Evolutionary conservation across 1,140 invertebrate species (phyloP), one percentile per base, ranked within the genome.

Genomic region (Trachymyrmex septentrionalis): DNA sequence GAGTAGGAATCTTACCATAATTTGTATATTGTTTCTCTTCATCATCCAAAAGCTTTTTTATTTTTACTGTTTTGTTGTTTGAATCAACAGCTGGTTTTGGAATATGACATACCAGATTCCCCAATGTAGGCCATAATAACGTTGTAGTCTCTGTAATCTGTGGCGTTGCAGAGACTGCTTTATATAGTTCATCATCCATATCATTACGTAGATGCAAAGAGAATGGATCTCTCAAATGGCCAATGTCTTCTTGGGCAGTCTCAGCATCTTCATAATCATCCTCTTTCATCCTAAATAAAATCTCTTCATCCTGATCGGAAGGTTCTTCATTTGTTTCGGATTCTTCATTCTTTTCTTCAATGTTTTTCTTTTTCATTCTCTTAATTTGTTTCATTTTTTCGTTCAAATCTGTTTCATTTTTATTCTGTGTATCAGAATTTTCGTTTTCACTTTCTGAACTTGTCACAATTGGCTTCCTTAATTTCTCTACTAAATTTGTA

Each of bases 181-280:
- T 93, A 64, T 97, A 94, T 24, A 97, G 86, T 64, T 96, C 95
- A 88, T 96, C 96, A 87, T 95, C 94, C 61, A 97, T 94, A 90
- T 97, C 97, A 95, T 96, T 95, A 77, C 95, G 94, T 1, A 97
- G 91, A 93, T 97, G 97, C 92, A 96, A 95, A 14, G 95, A 95
- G 93, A 97, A 97, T 10, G 97, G 96, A 95, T 97, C 97, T 86
- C 85, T 90, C 90, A 95, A 90, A n/a, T 92, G 50, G 27, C 95
- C 93, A 64, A 94, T 90, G 77, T 95, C 95, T 86, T 95, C 94
- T 50, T 93, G 76, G 6, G 88, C 87, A 64, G 87, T 92, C 84
- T 94, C 91, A 44, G 91, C 88, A 88, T 95, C 94, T 86, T 94
- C 93, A 91, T 93, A 94, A 30, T 92, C 91, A 14, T 92, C 91